These are phyloP conservation scores for Sylvilagus floridanus DNA, from an alignment of 2,797 vertebrate genomes.

Conservation along the genomic window DNA sequence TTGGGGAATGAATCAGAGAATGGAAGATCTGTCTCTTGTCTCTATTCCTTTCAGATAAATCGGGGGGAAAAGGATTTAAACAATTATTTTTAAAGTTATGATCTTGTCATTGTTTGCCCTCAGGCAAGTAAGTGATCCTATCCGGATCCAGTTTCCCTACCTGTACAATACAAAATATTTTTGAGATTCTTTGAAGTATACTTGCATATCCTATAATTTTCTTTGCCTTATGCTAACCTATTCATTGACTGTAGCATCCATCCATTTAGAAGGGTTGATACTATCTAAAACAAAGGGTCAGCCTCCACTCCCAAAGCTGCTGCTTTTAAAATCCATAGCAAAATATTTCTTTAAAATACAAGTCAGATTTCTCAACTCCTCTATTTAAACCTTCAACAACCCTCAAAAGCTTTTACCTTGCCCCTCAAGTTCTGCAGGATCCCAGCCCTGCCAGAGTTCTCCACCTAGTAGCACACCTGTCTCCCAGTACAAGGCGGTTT, in stretches of 20 bases:
- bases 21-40: too few relatives aligned
- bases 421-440: background rate
- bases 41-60: too few relatives aligned
- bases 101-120: background rate
- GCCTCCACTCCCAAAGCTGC: background rate
- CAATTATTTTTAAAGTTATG: too few relatives aligned
- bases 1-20: too few relatives aligned
- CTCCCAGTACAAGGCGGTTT: background rate
- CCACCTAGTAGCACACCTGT: background rate
- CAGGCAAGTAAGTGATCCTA: background rate
- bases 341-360: background rate
- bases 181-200: background rate
- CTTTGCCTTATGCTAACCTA: background rate
- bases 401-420: background rate
- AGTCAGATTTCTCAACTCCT: background rate
- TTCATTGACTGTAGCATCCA: background rate
- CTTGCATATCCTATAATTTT: background rate
- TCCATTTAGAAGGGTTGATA: background rate
- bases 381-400: background rate
- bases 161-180: background rate
- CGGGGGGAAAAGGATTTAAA: too few relatives aligned
- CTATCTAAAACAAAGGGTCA: background rate
- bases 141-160: background rate
- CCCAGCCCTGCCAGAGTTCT: background rate
- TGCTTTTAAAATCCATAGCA: constrained; percentile 21